Evolutionary conservation across 2,888 invertebrate genomes (phyloP), one percentile per base, ranked within the genome.

Genomic region (Cistogaster globosa): DNA sequence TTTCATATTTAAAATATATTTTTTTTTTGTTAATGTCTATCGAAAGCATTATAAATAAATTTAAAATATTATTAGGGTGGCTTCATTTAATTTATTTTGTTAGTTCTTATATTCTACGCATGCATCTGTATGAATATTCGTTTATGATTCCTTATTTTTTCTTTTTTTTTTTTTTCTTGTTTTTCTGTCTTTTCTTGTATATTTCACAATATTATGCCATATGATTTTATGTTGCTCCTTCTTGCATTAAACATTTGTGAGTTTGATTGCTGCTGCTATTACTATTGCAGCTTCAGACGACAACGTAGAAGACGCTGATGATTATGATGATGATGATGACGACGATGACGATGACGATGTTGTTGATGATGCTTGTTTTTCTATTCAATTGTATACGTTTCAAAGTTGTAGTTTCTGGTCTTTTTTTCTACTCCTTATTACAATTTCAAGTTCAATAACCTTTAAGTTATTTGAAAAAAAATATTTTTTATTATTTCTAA

Each of bases 371-470:
- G 65, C 67, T 75, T 72, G 53, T 67, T 81, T 58, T 74, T 80
- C 42, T 18, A 77, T 67, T 45, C 18, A 58, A 26, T 16, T 72
- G 57, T 57, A 79, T 69, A 69, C 58, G 63, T 75, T 53, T 38
- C 32, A 77, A 72, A 74, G 69, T 76, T 74, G 67, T 82, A 71
- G 72, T 84, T 71, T 75, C 53, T 72, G 67, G 48, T 78, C 53
- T 51, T 38, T 51, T 42, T 36, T 60, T 32, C 55, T 67, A 65
- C 51, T 67, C 53, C 58, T 63, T 57, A 63, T 63, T 67, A 77
- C 82, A 78, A 63, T 75, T 85, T 85, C 82, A 85, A 82, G 85
- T 85, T 85, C 85, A 85, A 85, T 85, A 82, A 85, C 85, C 85
- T 85, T 85, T 82, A 65, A 71, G 65, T 51, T 74, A 80, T 80